Conservation (phyloP, 2,113 vertebrate species). For the Corythornis vintsioides region DNA sequence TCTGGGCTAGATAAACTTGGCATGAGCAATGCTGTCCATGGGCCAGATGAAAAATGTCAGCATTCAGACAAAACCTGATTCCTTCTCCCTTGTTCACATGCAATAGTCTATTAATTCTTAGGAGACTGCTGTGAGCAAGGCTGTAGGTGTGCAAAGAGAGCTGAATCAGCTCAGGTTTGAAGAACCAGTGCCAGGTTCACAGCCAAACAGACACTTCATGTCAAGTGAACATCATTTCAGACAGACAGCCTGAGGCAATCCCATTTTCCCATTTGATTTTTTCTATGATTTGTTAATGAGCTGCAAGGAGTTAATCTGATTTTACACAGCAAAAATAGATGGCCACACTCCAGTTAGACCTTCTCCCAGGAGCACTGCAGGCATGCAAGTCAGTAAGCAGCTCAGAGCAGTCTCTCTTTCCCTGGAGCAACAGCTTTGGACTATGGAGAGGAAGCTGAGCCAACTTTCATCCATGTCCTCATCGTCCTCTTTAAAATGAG, state of each 20-base stretch:
- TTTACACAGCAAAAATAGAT: neutral
- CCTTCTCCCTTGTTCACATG: neutral
- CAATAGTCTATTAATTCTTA: neutral
- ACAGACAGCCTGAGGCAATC: neutral
- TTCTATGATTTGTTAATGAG: neutral
- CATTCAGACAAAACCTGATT: neutral
- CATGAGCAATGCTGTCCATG: neutral
- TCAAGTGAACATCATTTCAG: neutral
- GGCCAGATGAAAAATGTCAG: neutral
- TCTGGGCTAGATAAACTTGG: conserved; percentile 1
- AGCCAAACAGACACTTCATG: neutral
- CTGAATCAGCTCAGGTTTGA: neutral
- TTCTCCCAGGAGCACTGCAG: neutral
- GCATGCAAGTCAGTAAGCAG: neutral
- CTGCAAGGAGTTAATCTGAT: neutral
- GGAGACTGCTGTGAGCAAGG: neutral
- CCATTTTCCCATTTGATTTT: neutral
- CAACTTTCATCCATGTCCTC: neutral
- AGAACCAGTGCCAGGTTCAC: neutral
- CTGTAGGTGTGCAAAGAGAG: neutral
- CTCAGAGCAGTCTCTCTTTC: neutral
- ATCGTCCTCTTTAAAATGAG: neutral
- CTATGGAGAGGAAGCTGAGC: neutral
- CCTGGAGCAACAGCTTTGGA: neutral
- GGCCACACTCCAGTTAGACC: neutral